Percentiles rank a stretch among this genome's conserved stretches.
Conservation (phyloP, 2,888 invertebrate species). For the Panopea generosa region DNA sequence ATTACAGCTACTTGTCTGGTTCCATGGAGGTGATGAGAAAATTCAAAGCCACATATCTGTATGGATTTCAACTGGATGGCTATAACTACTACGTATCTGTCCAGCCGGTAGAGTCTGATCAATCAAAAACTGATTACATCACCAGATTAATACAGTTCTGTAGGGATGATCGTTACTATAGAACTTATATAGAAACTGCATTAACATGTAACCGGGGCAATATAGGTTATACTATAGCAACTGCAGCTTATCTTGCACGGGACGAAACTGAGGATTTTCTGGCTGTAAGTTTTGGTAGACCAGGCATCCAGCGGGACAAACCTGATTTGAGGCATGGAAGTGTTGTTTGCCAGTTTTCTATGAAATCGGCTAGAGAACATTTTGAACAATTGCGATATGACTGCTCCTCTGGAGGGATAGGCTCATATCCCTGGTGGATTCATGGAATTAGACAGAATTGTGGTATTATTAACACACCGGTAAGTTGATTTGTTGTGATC, state of each 20-base stretch:
- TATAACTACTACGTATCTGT: conserved; percentile 58
- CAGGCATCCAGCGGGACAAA: conserved; percentile 7
- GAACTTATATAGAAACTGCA: conserved; percentile 83
- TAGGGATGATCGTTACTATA: conserved; percentile 73
- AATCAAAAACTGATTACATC: conserved; percentile 55
- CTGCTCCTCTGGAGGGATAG: conserved; percentile 50
- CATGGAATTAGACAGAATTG: conserved; percentile 35
- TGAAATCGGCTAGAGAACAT: conserved; percentile 20
- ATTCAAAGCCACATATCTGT: conserved; percentile 49
- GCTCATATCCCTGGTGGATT: conserved; percentile 60
- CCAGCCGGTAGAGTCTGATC: conserved; percentile 44
- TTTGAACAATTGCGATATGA: conserved; percentile 38
- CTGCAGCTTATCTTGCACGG: conserved; percentile 49
- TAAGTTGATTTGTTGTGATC: too few relatives aligned
- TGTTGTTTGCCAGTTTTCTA: conserved; percentile 60
- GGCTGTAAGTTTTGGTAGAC: conserved; percentile 52
- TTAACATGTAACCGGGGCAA: conserved; percentile 66
- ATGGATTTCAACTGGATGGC: conserved; percentile 58
- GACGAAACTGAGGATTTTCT: conserved; percentile 24
- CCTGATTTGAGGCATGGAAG: conserved; percentile 31
- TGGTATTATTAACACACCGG: too few relatives aligned
- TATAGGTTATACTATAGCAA: conserved; percentile 57
- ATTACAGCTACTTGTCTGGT: conserved; percentile 30
- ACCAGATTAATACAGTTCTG: conserved; percentile 83
- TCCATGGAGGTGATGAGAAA: conserved; percentile 12